Conservation (phyloP, 2,888 invertebrate genomes). For the Lagria hirta region DNA sequence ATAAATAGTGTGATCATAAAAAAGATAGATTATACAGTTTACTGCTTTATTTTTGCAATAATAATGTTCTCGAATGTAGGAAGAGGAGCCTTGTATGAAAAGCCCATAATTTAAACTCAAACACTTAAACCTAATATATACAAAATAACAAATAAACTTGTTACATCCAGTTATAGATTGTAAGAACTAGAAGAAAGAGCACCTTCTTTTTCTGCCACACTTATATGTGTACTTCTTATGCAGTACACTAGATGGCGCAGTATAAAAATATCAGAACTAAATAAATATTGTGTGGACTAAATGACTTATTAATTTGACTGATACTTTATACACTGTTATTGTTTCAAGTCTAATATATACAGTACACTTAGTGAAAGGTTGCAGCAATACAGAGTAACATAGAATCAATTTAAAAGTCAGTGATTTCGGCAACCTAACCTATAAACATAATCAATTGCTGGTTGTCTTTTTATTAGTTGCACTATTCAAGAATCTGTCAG, state of each 20-base stretch:
- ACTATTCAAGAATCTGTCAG: no score
- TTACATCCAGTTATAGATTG: constrained; percentile 24
- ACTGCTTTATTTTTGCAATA: constrained; percentile 21
- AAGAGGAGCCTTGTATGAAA: constrained; percentile 25
- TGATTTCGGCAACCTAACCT: no score
- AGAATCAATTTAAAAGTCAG: no score
- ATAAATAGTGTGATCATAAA: no score
- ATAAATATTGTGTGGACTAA: constrained; percentile 1
- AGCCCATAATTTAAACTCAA: constrained; percentile 22
- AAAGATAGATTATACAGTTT: no score
- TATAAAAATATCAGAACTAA: constrained; percentile 25
- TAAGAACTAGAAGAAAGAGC: constrained; percentile 24
- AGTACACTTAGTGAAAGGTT: constrained; percentile 14
- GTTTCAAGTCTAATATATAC: constrained; percentile 20
- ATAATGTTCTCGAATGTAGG: constrained; percentile 27
- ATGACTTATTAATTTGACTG: constrained; percentile 7
- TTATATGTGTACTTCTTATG: constrained; percentile 18
- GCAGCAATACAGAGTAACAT: no score
- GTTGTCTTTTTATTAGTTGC: no score
- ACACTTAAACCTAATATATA: constrained; percentile 26
- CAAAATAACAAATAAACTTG: constrained; percentile 23
- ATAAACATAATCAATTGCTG: no score
- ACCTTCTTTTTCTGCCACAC: constrained; percentile 26
- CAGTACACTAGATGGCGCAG: constrained; percentile 22
- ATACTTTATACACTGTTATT: constrained; percentile 23